Conservation (phyloP, 37 sponge, comb jelly and placozoan species). For the Cliona cf. orientalis region DNA sequence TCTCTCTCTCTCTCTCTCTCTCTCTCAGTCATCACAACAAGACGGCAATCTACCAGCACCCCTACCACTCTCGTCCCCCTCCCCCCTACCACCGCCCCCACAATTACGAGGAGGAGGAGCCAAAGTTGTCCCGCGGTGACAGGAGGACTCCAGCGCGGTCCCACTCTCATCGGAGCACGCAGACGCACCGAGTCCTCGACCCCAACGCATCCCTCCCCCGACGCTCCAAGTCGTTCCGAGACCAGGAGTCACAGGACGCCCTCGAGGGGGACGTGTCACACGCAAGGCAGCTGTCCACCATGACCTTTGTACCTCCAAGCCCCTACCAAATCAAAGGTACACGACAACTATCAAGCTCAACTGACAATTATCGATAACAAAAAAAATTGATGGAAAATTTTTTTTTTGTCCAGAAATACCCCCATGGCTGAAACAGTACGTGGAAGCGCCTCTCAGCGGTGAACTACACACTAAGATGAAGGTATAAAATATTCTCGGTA, state of each 20-base stretch:
- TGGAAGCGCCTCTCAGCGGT: conserved; percentile 56
- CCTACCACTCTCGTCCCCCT: conserved; percentile 59
- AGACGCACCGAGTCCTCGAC: conserved; percentile 56
- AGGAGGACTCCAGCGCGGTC: conserved; percentile 61
- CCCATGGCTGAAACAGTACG: conserved; percentile 72
- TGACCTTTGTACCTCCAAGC: conserved; percentile 84
- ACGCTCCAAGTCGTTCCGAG: conserved; percentile 76
- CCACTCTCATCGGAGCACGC: conserved; percentile 75
- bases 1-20: neutral
- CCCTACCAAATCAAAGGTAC: conserved; percentile 79
- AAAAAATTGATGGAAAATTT: too few relatives aligned
- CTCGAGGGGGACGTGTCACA: conserved; percentile 25
- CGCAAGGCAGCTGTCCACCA: conserved; percentile 73
- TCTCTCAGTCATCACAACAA: conserved; percentile 77
- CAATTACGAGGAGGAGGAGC: conserved; percentile 34
- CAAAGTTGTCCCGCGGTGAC: neutral
- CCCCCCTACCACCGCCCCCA: conserved; percentile 38
- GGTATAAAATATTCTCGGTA: too few relatives aligned
- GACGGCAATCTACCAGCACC: conserved; percentile 87
- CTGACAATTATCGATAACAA: too few relatives aligned
- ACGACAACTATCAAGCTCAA: too few relatives aligned
- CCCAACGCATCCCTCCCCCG: conserved; percentile 67
- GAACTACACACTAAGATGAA: conserved; percentile 27
- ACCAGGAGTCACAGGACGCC: conserved; percentile 41
- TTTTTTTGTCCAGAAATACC: conserved; percentile 70